A percentile compares a stretch with the other conserved stretches of the same genome.
Conservation (phyloP, 1,140 invertebrate genomes). For the Rhizoglyphus robini region DNA sequence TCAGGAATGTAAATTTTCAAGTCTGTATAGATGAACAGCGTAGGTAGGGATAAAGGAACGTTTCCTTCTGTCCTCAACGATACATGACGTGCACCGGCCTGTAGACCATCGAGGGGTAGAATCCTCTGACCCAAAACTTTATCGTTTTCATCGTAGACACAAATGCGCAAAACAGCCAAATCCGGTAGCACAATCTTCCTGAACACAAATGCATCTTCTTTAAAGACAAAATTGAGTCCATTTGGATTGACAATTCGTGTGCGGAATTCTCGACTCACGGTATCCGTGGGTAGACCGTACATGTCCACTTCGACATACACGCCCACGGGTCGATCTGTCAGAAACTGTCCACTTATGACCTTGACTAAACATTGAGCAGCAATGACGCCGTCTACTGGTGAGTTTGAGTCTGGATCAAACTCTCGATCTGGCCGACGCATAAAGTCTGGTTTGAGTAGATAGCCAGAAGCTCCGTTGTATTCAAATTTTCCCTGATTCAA, state of each 20-base stretch:
- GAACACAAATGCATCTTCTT: constrained; percentile 95
- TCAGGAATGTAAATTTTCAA: constrained; percentile 99
- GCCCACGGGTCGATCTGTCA: constrained; percentile 95
- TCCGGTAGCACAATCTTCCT: constrained; percentile 96
- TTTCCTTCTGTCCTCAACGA: constrained; percentile 94
- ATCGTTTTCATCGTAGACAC: constrained; percentile 95
- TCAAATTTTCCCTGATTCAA: constrained; percentile 99
- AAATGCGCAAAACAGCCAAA: constrained; percentile 88
- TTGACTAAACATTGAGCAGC: constrained; percentile 94
- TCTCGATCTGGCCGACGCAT: constrained; percentile 88
- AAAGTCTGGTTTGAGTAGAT: constrained; percentile 96
- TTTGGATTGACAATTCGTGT: constrained; percentile 90
- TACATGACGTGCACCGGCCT: constrained; percentile 94
- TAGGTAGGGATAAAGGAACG: constrained; percentile 95
- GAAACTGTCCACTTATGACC: constrained; percentile 97
- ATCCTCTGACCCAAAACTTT: constrained; percentile 94
- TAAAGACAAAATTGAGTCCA: constrained; percentile 91
- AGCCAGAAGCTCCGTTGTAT: constrained; percentile 81
- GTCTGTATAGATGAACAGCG: constrained; percentile 96
- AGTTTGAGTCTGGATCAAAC: constrained; percentile 99
- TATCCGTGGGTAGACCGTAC: constrained; percentile 97
- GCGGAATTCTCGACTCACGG: constrained; percentile 95
- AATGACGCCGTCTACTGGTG: constrained; percentile 97
- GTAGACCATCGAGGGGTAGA: constrained; percentile 88
- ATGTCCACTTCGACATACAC: constrained; percentile 99